Evolutionary conservation across 1,140 invertebrate species (phyloP).

Genomic region (Ectropis grisescens): DNA sequence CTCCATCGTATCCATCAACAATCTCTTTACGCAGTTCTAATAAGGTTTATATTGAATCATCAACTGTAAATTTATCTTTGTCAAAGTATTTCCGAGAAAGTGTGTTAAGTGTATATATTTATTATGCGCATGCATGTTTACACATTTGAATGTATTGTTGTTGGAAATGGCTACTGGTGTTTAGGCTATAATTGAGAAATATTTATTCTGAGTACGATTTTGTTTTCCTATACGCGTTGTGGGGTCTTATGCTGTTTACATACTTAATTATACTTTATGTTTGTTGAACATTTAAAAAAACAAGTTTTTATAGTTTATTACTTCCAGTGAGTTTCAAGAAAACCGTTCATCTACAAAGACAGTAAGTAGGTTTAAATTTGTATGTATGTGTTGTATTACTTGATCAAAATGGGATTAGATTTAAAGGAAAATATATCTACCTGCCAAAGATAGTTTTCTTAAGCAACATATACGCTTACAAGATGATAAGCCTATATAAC

Average conservation of each 20-base stretch:
- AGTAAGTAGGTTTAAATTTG: background rate
- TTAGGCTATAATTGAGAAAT: constrained; percentile 16
- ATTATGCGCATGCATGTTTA: constrained; percentile 21
- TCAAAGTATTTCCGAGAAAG: constrained; percentile 18
- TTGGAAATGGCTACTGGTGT: constrained; percentile 19
- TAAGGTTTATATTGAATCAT: background rate
- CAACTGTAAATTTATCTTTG: constrained; percentile 6
- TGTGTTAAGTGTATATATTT: constrained; percentile 21
- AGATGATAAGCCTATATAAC: no score
- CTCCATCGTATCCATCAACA: no score
- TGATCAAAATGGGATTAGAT: background rate
- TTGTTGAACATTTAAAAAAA: no score
- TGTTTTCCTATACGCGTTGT: constrained; percentile 20
- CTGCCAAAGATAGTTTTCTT: no score
- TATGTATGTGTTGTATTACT: background rate
- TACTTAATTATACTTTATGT: background rate
- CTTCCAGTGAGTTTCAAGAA: background rate
- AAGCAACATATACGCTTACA: no score
- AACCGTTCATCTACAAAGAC: background rate
- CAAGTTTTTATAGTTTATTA: no score
- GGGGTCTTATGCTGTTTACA: no score
- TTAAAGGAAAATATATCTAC: no score
- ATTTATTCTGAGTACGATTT: constrained; percentile 22
- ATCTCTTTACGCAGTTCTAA: no score
- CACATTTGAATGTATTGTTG: constrained; percentile 19